Evolutionary conservation across 2,888 invertebrate species (phyloP), one percentile per base, ranked within the genome.

Genomic region (Mythimna impura): DNA sequence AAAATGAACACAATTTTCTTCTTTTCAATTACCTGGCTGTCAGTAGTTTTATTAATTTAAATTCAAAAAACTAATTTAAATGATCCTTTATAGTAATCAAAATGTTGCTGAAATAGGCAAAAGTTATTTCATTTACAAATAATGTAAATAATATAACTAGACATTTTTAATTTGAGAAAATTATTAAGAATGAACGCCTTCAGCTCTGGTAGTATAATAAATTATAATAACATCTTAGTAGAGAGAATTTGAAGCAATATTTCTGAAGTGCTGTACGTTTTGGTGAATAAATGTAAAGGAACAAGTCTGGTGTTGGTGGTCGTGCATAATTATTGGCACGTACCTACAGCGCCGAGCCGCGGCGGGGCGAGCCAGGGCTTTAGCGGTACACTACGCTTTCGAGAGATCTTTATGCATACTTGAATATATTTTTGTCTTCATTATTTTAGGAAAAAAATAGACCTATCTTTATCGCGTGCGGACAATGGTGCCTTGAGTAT

Each of bases 231-330:
- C 63, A 67, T 68, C 71, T 73, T 61, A 67, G 54, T 52, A 4
- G 58, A 66, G 69, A 73, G 66, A 62, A 66, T 64, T 82, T 66
- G 36, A 63, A 61, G 70, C 40, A 68, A 78, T 79, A 67, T 82
- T 80, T 68, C 10, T 63, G 63, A 34, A 70, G 62, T n/a, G n/a
- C n/a, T 60, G 58, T 74, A 62, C 66, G 66, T 57, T 75, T 68
- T 55, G 71, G 66, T 75, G 80, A 81, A 81, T 81, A 79, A 81
- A 83, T 81, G 60, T 83, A 63, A 70, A 75, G 52, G 63, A 80
- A 66, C 61, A 71, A 80, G 76, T 74, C 52, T 78, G 80, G 74
- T 74, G 74, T 74, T 62, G 54, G 75, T 74, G 67, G 75, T 62
- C 52, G 58, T 47, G 70, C 80, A 75, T 81, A 81, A 83, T 83